Evolutionary conservation across 2,888 invertebrate genomes (phyloP).

Genomic region (Chirona hameri): DNA sequence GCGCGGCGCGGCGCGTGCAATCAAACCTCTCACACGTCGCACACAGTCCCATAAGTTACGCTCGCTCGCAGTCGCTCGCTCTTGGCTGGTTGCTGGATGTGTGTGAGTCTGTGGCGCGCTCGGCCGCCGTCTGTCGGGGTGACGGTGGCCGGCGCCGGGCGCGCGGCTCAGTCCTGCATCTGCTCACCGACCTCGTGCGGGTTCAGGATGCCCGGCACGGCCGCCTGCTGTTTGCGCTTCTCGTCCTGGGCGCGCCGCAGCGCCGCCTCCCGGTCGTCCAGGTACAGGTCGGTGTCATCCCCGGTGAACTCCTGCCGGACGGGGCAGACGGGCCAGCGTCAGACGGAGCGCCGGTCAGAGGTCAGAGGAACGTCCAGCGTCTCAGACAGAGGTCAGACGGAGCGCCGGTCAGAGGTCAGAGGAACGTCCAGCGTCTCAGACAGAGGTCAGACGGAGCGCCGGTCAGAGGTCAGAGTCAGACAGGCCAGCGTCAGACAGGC

Average conservation of each 20-base stretch:
- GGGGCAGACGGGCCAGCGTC: too few relatives aligned
- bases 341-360: neutral
- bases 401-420: too few relatives aligned
- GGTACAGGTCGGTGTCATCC: slow-evolving; percentile 92
- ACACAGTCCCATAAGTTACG: neutral
- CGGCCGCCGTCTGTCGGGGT: too few relatives aligned
- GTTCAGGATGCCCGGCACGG: slow-evolving; percentile 93
- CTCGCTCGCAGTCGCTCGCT: too few relatives aligned
- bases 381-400: too few relatives aligned
- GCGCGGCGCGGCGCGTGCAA: neutral
- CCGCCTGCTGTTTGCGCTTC: slow-evolving; percentile 85
- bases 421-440: too few relatives aligned
- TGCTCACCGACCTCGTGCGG: slow-evolving; percentile 93
- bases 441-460: too few relatives aligned
- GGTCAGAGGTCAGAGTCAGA: too few relatives aligned
- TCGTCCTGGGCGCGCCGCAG: slow-evolving; percentile 87
- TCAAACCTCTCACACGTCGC: neutral
- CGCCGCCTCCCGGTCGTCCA: slow-evolving; percentile 91
- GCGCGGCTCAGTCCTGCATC: slow-evolving; percentile 69
- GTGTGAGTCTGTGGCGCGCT: too few relatives aligned
- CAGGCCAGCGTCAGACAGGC: too few relatives aligned
- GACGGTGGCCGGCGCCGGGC: neutral
- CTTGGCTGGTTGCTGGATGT: too few relatives aligned
- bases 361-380: too few relatives aligned
- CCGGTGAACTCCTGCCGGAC: slow-evolving; percentile 88